phyloP scores from a whole-genome alignment of 2,797 vertebrate species.

The Cossypha heuglini region DNA sequence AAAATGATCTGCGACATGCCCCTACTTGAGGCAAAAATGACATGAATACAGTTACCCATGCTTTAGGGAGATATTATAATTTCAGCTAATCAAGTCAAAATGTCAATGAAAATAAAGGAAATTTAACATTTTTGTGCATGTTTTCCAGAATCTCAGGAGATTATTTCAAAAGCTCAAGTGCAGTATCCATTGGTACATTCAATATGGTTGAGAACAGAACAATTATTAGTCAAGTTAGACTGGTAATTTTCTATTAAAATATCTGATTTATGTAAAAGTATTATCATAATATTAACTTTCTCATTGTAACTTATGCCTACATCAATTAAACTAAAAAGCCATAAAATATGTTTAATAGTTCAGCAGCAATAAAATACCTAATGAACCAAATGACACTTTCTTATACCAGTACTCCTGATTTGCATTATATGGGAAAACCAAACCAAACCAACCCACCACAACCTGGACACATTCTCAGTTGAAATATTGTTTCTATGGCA shows the following conservation, averaged over 20 bases:
- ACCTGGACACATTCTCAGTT: neutral
- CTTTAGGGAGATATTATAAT: conserved; percentile 30
- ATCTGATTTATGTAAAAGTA: neutral
- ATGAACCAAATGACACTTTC: neutral
- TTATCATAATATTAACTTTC: conserved; percentile 26
- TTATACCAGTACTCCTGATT: neutral
- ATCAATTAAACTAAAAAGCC: neutral
- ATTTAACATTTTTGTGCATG: conserved; percentile 10
- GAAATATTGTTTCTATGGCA: neutral
- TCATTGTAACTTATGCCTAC: neutral
- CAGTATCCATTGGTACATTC: neutral
- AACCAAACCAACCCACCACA: neutral
- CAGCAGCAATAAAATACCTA: neutral
- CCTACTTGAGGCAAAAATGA: neutral
- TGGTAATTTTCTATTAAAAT: neutral
- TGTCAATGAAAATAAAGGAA: conserved; percentile 54
- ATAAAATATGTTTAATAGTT: neutral
- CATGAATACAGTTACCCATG: conserved; percentile 3
- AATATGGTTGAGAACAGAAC: neutral
- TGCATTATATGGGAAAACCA: neutral
- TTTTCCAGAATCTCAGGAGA: neutral
- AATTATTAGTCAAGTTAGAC: neutral
- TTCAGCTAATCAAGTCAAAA: conserved; percentile 68
- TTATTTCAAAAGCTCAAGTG: neutral
- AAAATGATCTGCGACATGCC: neutral